These are phyloP conservation scores for Lampris megalopsis DNA, from an alignment of 2,113 vertebrate genomes.

Conservation along the genomic window DNA sequence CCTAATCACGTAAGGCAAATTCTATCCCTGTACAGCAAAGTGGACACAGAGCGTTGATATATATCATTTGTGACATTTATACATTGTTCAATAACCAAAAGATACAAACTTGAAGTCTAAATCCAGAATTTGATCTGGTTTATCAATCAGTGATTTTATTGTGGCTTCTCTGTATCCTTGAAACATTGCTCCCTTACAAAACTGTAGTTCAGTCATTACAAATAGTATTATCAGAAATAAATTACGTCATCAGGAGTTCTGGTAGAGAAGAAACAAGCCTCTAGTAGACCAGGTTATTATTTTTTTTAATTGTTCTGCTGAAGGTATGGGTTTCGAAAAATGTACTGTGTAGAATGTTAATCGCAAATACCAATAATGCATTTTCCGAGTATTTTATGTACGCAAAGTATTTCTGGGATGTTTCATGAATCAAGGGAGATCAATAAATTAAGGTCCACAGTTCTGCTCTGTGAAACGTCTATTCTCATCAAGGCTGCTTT, in stretches of 20 bases:
- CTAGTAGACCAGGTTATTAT: background rate
- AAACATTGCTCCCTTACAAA: background rate
- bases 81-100: background rate
- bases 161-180: background rate
- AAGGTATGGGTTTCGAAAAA: background rate
- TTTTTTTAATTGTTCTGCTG: background rate
- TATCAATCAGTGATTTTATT: background rate
- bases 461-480: background rate
- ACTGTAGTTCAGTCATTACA: too few relatives aligned
- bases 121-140: background rate
- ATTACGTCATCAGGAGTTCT: background rate
- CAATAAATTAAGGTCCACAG: background rate
- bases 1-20: conserved; percentile 72
- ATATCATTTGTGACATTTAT: background rate
- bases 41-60: background rate
- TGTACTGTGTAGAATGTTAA: background rate
- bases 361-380: background rate
- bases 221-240: too few relatives aligned
- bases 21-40: conserved; percentile 38
- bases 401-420: background rate
- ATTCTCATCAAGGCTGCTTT: background rate
- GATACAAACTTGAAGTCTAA: background rate
- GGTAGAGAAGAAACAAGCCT: background rate
- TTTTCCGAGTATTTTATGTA: background rate
- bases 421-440: conserved; percentile 1